Evolutionary conservation across 2,888 invertebrate species (phyloP).

Genomic region (Tipula confusa): DNA sequence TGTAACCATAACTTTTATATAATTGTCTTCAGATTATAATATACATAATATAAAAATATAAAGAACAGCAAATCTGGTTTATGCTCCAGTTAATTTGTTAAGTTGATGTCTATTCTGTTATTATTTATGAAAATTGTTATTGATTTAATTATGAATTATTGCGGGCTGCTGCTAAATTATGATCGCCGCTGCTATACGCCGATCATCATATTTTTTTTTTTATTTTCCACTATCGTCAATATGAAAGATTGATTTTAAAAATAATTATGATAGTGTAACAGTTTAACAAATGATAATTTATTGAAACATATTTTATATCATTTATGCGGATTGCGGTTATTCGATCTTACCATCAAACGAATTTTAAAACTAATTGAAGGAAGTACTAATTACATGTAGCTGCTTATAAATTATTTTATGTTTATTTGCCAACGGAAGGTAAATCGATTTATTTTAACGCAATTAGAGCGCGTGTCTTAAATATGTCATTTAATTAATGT

Average conservation of each 20-base stretch:
- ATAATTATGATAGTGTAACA: not conserved
- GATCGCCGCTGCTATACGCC: not conserved
- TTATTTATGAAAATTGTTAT: not conserved
- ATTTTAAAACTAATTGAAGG: not conserved
- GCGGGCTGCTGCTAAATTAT: not conserved
- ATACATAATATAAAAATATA: too few relatives aligned
- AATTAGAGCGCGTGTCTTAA: too few relatives aligned
- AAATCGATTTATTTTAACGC: too few relatives aligned
- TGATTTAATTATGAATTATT: slow-evolving; percentile 16
- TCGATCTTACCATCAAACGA: not conserved
- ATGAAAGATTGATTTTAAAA: not conserved
- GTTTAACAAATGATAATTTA: slow-evolving; percentile 12
- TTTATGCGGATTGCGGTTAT: not conserved
- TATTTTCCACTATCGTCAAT: not conserved
- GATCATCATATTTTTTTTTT: not conserved
- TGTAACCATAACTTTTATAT: too few relatives aligned
- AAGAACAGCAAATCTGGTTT: not conserved
- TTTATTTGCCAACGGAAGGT: too few relatives aligned
- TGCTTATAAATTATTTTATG: too few relatives aligned
- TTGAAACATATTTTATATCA: not conserved
- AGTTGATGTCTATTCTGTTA: not conserved
- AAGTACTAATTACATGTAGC: not conserved
- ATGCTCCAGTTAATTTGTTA: not conserved
- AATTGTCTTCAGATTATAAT: too few relatives aligned
- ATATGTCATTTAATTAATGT: too few relatives aligned